Evolutionary conservation across 2,113 vertebrate species (phyloP).

Genomic region (Solea senegalensis): DNA sequence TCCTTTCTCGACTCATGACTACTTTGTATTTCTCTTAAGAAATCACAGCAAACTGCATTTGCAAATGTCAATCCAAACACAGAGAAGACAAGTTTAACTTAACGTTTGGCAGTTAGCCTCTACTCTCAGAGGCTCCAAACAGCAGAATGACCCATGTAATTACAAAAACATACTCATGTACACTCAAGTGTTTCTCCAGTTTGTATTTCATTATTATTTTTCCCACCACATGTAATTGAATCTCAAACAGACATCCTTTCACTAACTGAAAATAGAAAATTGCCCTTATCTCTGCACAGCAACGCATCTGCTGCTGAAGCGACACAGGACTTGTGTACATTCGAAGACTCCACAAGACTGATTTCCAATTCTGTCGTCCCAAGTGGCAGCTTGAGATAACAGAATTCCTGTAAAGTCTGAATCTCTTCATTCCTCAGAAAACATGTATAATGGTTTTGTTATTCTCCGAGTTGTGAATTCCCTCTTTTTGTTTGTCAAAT

Average conservation of each 20-base stretch:
- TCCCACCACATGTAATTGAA: slow-evolving; percentile 9
- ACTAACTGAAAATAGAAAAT: slow-evolving; percentile 21
- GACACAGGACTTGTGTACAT: slow-evolving; percentile 43
- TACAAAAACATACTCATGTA: background rate
- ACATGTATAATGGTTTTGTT: slow-evolving; percentile 46
- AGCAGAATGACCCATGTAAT: slow-evolving; percentile 2
- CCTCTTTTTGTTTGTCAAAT: slow-evolving; percentile 47
- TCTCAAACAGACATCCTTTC: slow-evolving; percentile 32
- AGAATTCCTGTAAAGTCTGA: slow-evolving; percentile 50
- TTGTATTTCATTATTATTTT: slow-evolving; percentile 10
- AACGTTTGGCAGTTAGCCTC: background rate
- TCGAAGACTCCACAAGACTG: slow-evolving; percentile 37
- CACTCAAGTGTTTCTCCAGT: background rate
- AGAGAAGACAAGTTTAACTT: slow-evolving; percentile 4
- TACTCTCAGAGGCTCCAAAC: slow-evolving; percentile 1
- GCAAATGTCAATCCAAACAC: slow-evolving; percentile 1
- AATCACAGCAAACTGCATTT: slow-evolving; percentile 34
- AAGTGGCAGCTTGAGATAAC: slow-evolving; percentile 60
- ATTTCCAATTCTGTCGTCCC: slow-evolving; percentile 53
- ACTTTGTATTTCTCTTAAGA: slow-evolving; percentile 29
- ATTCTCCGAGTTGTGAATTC: slow-evolving; percentile 30
- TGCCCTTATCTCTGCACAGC: slow-evolving; percentile 42
- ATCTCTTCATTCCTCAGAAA: slow-evolving; percentile 52
- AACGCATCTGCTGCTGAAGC: slow-evolving; percentile 51
- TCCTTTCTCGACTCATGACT: slow-evolving; percentile 21